Base-by-base conservation (phyloP, 2,888 invertebrate species). In the Dermolepida albohirtum region DNA sequence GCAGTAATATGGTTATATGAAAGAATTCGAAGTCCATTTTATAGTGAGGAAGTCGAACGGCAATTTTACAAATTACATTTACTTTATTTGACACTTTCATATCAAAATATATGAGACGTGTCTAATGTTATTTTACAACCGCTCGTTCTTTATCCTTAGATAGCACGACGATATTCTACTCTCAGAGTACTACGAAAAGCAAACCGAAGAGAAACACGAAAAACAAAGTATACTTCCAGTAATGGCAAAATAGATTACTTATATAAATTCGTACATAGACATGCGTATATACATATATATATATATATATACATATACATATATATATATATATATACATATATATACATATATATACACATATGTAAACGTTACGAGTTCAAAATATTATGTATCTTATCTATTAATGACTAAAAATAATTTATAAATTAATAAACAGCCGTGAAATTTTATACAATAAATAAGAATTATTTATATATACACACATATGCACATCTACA, bases 1-100 rank as follows among this genome's bases (percentile, higher is more conserved):
- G 59, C 34, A 34, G 14, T 12, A 2, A 34, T 12, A 47, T 34
- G 6, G 6, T 34, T 34, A 47, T 22, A 49, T 62, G 17, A 44
- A 47, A 22, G 11, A 12, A 62, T 62, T 16, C 16, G 16, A 47
- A 4, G 59, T 34, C 47, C 47, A 17, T 62, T 62, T 62, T 47
- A 47, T 62, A 62, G 43, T 34, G 17, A 62, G 44, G 59, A 62
- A 47, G 8, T 47, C 47, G 47, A 29, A 47, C 29, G 11, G 59
- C 59, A 62, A 62, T 62, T 62, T 62, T 62, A 62, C 17, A 62
- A 62, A 62, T 62, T 62, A 62, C 59, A 62, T 62, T 62, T 62
- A 62, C 59, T 62, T 62, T 62, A 62, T 62, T 62, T 62, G 59
- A 62, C 59, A 62, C 59, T 62, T 62, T 34, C 59, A 62, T 62